Conservation (phyloP, 1,140 invertebrate genomes). For the Homalodisca vitripennis region DNA sequence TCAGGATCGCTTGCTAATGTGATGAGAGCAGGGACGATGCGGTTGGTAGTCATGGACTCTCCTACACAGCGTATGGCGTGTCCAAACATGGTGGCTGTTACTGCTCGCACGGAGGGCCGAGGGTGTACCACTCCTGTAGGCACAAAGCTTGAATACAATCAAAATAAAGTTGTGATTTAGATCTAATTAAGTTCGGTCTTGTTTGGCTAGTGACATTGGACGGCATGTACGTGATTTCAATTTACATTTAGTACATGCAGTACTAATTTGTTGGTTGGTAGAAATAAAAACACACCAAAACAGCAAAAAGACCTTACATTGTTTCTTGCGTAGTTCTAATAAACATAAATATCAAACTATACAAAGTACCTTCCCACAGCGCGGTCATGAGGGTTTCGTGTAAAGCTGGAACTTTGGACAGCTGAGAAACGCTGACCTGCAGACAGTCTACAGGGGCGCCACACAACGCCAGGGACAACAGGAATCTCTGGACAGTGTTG, state of each 20-base stretch:
- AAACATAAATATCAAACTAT: too few relatives aligned
- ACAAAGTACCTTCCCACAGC: conserved; percentile 62
- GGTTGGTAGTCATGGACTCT: conserved; percentile 57
- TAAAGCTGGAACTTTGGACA: conserved; percentile 43
- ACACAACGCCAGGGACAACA: conserved; percentile 55
- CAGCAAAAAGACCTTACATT: too few relatives aligned
- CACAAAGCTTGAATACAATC: too few relatives aligned
- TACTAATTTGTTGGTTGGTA: too few relatives aligned
- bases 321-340: too few relatives aligned
- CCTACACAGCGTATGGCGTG: conserved; percentile 56
- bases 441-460: conserved; percentile 55
- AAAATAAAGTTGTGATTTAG: too few relatives aligned
- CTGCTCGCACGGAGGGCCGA: conserved; percentile 57
- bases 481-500: conserved; percentile 52
- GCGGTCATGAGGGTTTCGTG: conserved; percentile 51
- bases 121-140: conserved; percentile 61
- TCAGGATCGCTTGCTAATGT: conserved; percentile 70
- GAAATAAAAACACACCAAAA: too few relatives aligned
- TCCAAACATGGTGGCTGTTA: conserved; percentile 61
- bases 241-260: too few relatives aligned
- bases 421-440: conserved; percentile 48
- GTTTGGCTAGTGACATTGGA: too few relatives aligned
- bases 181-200: too few relatives aligned
- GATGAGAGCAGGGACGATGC: conserved; percentile 66
- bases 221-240: too few relatives aligned